phyloP scores from a whole-genome alignment of 2,797 vertebrate species.

The Clarias platycephalus region DNA sequence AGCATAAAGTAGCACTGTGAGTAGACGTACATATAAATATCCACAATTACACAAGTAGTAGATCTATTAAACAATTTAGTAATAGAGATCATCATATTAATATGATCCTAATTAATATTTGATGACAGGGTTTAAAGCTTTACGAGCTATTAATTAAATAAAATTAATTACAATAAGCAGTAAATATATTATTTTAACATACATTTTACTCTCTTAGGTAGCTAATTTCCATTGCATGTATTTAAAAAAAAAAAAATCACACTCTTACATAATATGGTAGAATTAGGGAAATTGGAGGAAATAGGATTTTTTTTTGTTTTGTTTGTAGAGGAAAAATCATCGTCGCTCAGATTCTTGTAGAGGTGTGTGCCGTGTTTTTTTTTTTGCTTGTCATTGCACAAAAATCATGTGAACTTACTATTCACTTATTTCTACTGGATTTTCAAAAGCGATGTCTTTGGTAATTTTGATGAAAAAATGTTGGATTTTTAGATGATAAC shows the following conservation, averaged over 20 bases:
- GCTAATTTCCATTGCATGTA: slow-evolving; percentile 25
- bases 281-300: not conserved
- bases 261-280: slow-evolving; percentile 10
- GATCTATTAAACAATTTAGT: slow-evolving; percentile 4
- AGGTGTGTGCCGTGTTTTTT: not conserved
- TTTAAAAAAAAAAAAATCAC: not conserved
- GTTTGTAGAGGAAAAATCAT: not conserved
- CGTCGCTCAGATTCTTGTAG: not conserved
- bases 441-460: not conserved
- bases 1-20: slow-evolving; percentile 27
- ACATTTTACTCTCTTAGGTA: not conserved
- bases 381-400: not conserved
- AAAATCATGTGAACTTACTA: not conserved
- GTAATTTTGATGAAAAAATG: not conserved
- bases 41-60: slow-evolving; percentile 21
- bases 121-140: not conserved
- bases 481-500: not conserved
- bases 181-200: slow-evolving; percentile 1
- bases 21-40: slow-evolving; percentile 20
- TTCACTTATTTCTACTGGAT: not conserved
- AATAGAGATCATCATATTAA: not conserved
- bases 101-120: not conserved
- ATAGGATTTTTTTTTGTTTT: not conserved
- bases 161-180: not conserved
- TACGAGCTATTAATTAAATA: not conserved